Conservation (phyloP, 2,888 invertebrate genomes). For the Brassicogethes aeneus region DNA sequence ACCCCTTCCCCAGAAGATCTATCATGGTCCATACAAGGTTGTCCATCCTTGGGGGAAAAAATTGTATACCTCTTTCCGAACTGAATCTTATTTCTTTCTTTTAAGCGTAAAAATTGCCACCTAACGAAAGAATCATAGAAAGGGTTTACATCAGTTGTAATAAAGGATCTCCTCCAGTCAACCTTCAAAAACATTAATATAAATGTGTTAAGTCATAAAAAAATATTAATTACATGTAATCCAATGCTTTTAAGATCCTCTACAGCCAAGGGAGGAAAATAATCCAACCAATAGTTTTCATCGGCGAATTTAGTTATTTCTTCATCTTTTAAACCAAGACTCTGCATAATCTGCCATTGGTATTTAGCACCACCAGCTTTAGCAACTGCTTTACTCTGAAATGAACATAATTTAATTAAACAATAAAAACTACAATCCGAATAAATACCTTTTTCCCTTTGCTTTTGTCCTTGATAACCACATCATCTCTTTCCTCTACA, state of each 20-base stretch:
- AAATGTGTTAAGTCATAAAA: conserved; percentile 2
- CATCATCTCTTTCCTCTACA: conserved; percentile 46
- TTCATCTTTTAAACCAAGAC: conserved; percentile 80
- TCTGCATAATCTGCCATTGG: conserved; percentile 99
- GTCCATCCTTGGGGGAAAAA: conserved; percentile 91
- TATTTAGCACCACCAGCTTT: conserved; percentile 84
- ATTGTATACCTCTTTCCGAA: conserved; percentile 97
- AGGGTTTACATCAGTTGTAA: conserved; percentile 96
- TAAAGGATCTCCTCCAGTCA: conserved; percentile 97
- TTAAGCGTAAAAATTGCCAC: conserved; percentile 90
- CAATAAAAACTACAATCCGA: conserved; percentile 4
- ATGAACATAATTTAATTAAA: conserved; percentile 1
- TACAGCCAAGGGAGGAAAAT: conserved; percentile 88
- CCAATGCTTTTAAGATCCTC: conserved; percentile 84
- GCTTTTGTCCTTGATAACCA: conserved; percentile 68
- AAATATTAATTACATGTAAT: conserved; percentile 58
- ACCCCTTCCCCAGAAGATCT: conserved; percentile 93
- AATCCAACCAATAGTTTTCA: conserved; percentile 88
- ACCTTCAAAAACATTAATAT: conserved; percentile 49
- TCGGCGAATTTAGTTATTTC: conserved; percentile 91
- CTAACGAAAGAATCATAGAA: conserved; percentile 96
- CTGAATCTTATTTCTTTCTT: conserved; percentile 79
- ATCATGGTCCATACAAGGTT: conserved; percentile 99
- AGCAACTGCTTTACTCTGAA: conserved; percentile 85
- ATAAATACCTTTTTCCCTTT: conserved; percentile 84